These are phyloP conservation scores for Drosophila recens DNA, from an alignment of 2,888 invertebrate genomes.

Conservation along the genomic window DNA sequence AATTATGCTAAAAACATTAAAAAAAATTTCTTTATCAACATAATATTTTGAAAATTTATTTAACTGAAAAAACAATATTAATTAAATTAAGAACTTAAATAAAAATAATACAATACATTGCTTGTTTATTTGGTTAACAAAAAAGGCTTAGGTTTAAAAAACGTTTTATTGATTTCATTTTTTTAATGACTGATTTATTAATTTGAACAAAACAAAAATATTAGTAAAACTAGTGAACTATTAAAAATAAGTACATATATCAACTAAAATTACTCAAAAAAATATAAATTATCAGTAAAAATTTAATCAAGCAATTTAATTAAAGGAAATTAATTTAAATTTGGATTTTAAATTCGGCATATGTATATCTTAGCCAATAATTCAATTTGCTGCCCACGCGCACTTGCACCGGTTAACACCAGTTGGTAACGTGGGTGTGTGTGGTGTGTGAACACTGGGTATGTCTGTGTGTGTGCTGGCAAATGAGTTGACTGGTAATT, in stretches of 20 bases:
- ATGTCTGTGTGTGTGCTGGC: slow-evolving; percentile 26
- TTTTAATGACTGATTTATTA: not conserved
- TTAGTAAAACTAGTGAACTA: not conserved
- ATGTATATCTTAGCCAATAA: slow-evolving; percentile 38
- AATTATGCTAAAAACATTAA: not conserved
- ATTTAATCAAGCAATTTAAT: too few relatives aligned
- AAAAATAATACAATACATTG: not conserved
- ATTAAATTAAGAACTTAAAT: not conserved
- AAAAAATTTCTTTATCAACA: not conserved
- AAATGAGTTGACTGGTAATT: slow-evolving; percentile 68
- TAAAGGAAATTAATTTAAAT: not conserved
- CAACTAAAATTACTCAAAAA: not conserved
- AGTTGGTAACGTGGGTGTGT: slow-evolving; percentile 12
- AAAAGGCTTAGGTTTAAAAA: not conserved
- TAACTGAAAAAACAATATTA: not conserved
- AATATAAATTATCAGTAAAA: not conserved
- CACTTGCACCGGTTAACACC: not conserved
- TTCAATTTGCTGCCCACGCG: slow-evolving; percentile 39
- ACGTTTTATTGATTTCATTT: too few relatives aligned
- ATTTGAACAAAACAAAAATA: not conserved
- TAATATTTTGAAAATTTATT: not conserved
- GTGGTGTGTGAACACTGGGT: slow-evolving; percentile 12
- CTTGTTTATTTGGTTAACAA: not conserved
- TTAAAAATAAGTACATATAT: not conserved
- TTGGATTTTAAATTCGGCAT: not conserved